These are phyloP conservation scores for Leptura quadrifasciata DNA, from an alignment of 2,888 invertebrate genomes.

Conservation along the genomic window DNA sequence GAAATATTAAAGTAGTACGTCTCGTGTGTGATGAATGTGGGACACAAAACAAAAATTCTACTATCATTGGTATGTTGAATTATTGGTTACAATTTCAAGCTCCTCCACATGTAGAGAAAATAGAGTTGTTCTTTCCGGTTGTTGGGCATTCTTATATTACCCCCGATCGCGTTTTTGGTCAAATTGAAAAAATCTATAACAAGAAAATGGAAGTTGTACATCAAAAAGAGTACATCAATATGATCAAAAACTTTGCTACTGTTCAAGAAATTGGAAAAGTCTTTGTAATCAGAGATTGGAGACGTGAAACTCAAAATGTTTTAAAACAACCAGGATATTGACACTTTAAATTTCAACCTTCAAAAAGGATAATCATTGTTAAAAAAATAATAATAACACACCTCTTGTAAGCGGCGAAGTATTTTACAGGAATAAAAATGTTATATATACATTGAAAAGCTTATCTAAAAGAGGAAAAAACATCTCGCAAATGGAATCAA, in stretches of 20 bases:
- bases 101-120: constrained; percentile 27
- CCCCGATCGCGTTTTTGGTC: constrained; percentile 51
- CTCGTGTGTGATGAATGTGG: constrained; percentile 47
- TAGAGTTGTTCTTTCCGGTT: constrained; percentile 48
- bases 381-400: constrained; percentile 5
- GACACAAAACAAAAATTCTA: constrained; percentile 43
- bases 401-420: constrained; percentile 5
- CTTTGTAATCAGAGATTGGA: constrained; percentile 26
- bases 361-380: constrained; percentile 36
- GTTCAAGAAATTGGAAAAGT: constrained; percentile 38
- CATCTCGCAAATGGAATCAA: background rate
- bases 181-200: constrained; percentile 44
- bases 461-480: constrained; percentile 19
- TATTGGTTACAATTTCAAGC: constrained; percentile 22
- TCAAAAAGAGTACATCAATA: constrained; percentile 43
- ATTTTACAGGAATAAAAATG: constrained; percentile 22
- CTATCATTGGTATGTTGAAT: constrained; percentile 20
- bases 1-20: constrained; percentile 29
- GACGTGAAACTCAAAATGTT: constrained; percentile 21
- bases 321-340: constrained; percentile 35
- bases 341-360: constrained; percentile 40
- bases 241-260: constrained; percentile 41
- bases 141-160: constrained; percentile 46
- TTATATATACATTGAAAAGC: background rate
- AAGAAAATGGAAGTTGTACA: constrained; percentile 39